A percentile compares a stretch with the other conserved stretches of the same genome.
phyloP scores from a whole-genome alignment of 2,113 vertebrate species.

The Leptodactylus fuscus region DNA sequence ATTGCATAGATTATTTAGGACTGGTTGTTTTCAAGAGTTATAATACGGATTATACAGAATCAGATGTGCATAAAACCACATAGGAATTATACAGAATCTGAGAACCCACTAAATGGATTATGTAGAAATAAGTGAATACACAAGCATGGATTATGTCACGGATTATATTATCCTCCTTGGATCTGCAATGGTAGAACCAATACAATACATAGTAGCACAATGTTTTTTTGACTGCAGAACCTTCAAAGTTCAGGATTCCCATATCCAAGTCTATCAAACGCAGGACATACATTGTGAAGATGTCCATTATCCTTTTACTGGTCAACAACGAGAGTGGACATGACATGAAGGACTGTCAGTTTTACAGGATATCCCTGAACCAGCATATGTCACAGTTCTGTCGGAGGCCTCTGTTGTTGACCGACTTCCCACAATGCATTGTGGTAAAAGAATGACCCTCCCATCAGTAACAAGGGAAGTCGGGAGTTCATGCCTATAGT shows the following conservation, averaged over 20 bases:
- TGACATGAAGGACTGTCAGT: neutral
- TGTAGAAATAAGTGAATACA: neutral
- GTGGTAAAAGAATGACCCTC: conserved; percentile 20
- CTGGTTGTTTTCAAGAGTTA: neutral
- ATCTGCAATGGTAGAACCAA: neutral
- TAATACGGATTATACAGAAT: neutral
- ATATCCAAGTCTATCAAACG: too few relatives aligned
- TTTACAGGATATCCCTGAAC: neutral
- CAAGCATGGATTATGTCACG: neutral
- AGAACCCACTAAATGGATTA: neutral
- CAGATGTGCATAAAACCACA: too few relatives aligned
- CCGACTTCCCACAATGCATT: conserved; percentile 44
- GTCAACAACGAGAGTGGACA: neutral
- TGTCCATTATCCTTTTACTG: neutral
- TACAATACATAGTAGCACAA: neutral
- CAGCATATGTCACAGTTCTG: neutral
- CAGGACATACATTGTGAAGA: neutral
- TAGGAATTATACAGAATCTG: neutral
- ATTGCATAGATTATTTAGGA: neutral
- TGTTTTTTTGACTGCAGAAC: neutral
- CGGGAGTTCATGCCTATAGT: neutral
- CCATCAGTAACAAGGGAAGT: neutral
- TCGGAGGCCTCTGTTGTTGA: neutral
- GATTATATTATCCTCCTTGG: neutral
- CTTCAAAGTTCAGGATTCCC: neutral